phyloP scores from a whole-genome alignment of 2,888 invertebrate species.

The Thecophora atra region DNA sequence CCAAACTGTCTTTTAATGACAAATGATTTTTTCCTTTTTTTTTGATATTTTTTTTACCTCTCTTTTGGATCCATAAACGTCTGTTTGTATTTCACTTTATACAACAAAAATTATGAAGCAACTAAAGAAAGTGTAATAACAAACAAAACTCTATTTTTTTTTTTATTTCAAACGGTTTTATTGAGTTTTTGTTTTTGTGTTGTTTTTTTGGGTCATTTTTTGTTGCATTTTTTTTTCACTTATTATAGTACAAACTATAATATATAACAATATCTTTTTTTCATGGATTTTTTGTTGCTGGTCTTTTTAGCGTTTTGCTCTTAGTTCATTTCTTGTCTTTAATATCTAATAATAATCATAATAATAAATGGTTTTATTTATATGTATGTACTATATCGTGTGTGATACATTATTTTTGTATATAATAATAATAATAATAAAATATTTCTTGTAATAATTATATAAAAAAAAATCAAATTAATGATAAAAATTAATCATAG shows the following conservation, averaged over 20 bases:
- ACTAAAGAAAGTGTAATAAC: no score
- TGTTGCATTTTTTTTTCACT: slow-evolving; percentile 38
- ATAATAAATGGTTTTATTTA: slow-evolving; percentile 48
- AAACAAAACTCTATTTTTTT: no score
- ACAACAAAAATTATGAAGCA: no score
- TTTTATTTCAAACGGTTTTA: slow-evolving; percentile 5
- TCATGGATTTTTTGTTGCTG: slow-evolving; percentile 58
- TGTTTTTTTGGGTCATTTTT: slow-evolving; percentile 35
- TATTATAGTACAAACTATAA: slow-evolving; percentile 61
- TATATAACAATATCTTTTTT: slow-evolving; percentile 62
- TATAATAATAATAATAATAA: slow-evolving; percentile 37
- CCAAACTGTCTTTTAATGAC: no score
- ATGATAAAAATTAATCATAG: neutral
- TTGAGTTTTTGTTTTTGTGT: slow-evolving; percentile 40
- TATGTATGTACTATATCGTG: slow-evolving; percentile 16
- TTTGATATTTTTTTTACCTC: no score
- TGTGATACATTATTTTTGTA: slow-evolving; percentile 1
- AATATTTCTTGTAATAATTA: slow-evolving; percentile 40
- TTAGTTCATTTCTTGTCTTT: slow-evolving; percentile 53
- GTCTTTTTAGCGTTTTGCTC: slow-evolving; percentile 62
- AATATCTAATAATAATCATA: slow-evolving; percentile 38
- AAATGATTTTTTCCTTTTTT: no score
- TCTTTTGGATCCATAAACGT: no score
- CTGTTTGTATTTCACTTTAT: no score
- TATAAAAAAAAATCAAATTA: slow-evolving; percentile 37